Percentiles rank a stretch among this genome's conserved stretches.
phyloP scores from a whole-genome alignment of 2,888 invertebrate genomes.

The Dasysyrphus tricinctus region DNA sequence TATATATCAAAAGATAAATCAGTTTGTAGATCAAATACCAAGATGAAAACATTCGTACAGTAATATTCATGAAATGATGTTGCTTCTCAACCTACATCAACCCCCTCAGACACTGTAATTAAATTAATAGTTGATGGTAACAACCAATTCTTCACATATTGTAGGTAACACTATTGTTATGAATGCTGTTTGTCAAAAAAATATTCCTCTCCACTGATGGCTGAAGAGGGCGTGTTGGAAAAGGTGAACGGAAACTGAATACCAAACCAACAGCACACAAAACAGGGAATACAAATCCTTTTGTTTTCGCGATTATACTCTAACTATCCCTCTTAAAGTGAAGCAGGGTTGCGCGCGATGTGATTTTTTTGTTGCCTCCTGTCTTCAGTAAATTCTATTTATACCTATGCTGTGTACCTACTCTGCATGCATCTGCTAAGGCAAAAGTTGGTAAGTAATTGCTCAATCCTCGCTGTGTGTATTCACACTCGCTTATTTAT shows the following conservation, averaged over 20 bases:
- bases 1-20: neutral
- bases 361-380: constrained; percentile 7
- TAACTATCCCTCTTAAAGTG: constrained; percentile 57
- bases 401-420: neutral
- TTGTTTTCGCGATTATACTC: constrained; percentile 59
- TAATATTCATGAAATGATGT: neutral
- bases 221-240: constrained; percentile 66
- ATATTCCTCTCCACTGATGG: constrained; percentile 24
- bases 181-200: constrained; percentile 44
- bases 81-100: constrained; percentile 1
- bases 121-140: constrained; percentile 55
- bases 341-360: constrained; percentile 51
- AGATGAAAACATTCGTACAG: neutral
- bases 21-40: neutral
- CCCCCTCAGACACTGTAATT: constrained; percentile 58
- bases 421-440: constrained; percentile 69
- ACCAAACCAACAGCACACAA: constrained; percentile 54
- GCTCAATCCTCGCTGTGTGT: constrained; percentile 53
- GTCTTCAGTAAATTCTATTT: constrained; percentile 26
- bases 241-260: constrained; percentile 74
- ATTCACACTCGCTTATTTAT: constrained; percentile 63
- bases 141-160: constrained; percentile 46
- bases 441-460: constrained; percentile 65
- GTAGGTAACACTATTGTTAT: constrained; percentile 29
- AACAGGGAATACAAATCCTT: constrained; percentile 68